Base-by-base conservation (phyloP, 2,113 vertebrate genomes). In the crab-eating macaque (Macaca fascicularis) region DNA sequence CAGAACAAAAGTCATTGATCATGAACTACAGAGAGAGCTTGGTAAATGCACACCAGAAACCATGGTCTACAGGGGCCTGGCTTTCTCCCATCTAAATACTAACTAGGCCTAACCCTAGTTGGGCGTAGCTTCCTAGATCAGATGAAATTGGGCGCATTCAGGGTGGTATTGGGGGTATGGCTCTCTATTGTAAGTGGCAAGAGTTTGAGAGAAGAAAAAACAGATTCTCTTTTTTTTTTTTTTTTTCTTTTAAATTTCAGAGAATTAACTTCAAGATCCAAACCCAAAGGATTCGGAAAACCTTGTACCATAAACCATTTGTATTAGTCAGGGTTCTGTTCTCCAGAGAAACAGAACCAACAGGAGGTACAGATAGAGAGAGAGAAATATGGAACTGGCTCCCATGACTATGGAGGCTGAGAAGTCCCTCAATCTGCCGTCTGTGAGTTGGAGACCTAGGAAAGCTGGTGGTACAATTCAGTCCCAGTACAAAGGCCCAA, bases 221-320 rank as follows among this genome's bases (percentile, higher is more conserved):
- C 35, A 9, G 14, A 19, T 69, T 57, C 30, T 17, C 6, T 35
- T 40, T 61, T 50, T 94, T 83, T 43, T 43, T 45, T 45, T 45
- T 69, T 27, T 8, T 30, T 90, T 45, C 20, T 88, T 87, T 70
- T 81, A 55, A 88, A 79, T 69, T 64, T 38, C 22, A 79, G 16
- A 40, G 5, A 38, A 22, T 93, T 90, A 90, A 83, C 52, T 95
- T 91, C 43, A 93, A 93, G 67, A 57, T 94, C 25, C 35, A 85
- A 89, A 79, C 4, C 38, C 75, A 35, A 87, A 45, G 3, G 81
- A 87, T 92, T 95, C 61, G 40, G 38, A 87, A 70, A 90, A 67
- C 12, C 45, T 93, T 86, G 52, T n/a, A 57, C 43, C 1, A 86
- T 55, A 90, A 91, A 48, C 61, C 43, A 83, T 7, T 11, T 55